A percentile compares a stretch with the other conserved stretches of the same genome.
These are phyloP conservation scores for Neoascia interrupta DNA, from an alignment of 2,888 invertebrate species.

Conservation along the genomic window DNA sequence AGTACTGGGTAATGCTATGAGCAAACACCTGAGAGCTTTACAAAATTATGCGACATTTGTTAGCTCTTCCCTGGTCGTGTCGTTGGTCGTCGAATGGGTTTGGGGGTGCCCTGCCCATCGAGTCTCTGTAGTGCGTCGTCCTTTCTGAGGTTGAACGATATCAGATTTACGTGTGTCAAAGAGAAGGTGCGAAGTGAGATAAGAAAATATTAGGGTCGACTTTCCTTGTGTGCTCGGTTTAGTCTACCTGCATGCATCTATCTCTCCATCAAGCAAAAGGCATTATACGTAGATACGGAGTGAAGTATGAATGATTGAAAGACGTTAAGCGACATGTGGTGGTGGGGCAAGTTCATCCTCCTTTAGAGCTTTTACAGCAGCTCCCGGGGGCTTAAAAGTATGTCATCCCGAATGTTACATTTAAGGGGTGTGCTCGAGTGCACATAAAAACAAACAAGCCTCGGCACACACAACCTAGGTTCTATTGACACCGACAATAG, in stretches of 20 bases:
- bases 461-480: background rate
- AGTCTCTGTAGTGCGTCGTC: conserved; percentile 8
- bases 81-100: background rate
- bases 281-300: conserved; percentile 42
- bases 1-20: conserved; percentile 52
- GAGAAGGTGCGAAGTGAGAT: conserved; percentile 64
- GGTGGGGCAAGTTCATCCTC: conserved; percentile 22
- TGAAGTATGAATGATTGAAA: conserved; percentile 61
- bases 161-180: conserved; percentile 67
- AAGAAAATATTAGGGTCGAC: conserved; percentile 56
- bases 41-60: conserved; percentile 69
- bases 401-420: conserved; percentile 26
- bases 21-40: conserved; percentile 59
- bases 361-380: conserved; percentile 15
- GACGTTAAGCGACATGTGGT: conserved; percentile 34
- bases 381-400: conserved; percentile 29
- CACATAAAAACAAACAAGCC: conserved; percentile 15
- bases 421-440: conserved; percentile 3
- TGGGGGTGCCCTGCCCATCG: conserved; percentile 5
- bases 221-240: conserved; percentile 11
- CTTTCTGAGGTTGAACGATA: conserved; percentile 59
- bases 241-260: conserved; percentile 25
- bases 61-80: conserved; percentile 32
- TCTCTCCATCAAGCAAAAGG: conserved; percentile 46
- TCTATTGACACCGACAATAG: conserved; percentile 44